Evolutionary conservation across 1,140 invertebrate genomes (phyloP).

Genomic region (Physella acuta): DNA sequence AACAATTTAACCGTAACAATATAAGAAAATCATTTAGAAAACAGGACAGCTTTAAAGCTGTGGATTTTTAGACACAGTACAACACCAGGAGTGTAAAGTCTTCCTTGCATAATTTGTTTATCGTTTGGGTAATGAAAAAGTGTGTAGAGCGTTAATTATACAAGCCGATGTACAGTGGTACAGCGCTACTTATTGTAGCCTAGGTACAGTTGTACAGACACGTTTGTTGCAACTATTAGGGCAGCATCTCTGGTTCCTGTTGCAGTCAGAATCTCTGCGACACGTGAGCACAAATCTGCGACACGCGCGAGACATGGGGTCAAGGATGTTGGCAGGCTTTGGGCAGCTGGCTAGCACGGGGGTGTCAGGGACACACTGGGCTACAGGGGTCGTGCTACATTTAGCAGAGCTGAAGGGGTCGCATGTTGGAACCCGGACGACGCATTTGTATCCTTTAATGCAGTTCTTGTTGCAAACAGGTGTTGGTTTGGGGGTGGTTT

Average conservation of each 20-base stretch:
- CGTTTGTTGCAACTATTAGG: background rate
- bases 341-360: background rate
- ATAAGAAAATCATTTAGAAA: too few species aligned
- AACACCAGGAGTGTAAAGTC: too few species aligned
- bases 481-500: background rate
- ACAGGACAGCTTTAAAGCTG: too few species aligned
- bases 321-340: background rate
- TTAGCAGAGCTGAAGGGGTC: background rate
- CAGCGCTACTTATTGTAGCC: too few species aligned
- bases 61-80: too few species aligned
- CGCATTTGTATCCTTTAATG: background rate
- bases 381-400: too few species aligned
- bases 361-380: background rate
- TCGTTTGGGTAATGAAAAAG: too few species aligned
- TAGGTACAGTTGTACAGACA: background rate
- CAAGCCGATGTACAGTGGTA: too few species aligned
- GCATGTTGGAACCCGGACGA: background rate
- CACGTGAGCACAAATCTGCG: background rate
- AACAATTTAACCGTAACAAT: too few species aligned
- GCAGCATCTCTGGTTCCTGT: background rate
- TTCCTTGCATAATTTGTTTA: too few species aligned
- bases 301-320: background rate
- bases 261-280: background rate
- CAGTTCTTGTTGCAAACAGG: background rate
- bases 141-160: too few species aligned